Evolutionary conservation across 2,888 invertebrate genomes (phyloP), one percentile per base, ranked within the genome.

Genomic region (Prenolepis imparis): DNA sequence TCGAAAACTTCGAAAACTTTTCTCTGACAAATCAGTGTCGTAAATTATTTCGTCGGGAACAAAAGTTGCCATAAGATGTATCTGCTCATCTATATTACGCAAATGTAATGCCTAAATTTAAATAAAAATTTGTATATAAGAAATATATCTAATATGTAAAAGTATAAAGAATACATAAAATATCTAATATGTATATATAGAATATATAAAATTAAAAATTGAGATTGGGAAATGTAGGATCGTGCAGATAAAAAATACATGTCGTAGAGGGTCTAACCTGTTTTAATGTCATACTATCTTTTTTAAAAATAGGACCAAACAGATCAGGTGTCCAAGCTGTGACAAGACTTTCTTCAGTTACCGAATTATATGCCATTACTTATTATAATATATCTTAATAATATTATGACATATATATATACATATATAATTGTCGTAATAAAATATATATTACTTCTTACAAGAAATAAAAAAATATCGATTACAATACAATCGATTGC

Each of bases 21-120:
- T 95, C 91, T 90, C 95, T 94, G 91, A 95, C 93, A 95, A 95
- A 94, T 95, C 95, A 52, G 95, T 93, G 90, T 95, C 95, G 41
- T 95, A 94, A 63, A 96, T 92, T 74, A 96, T 93, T 93, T 96
- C 95, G 87, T 96, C 96, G 0, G 96, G 96, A 1, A 96, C 95
- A 82, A 96, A 95, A 0, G 96, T 96, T 0, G 96, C 95, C 61
- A 96, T 92, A 28, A 95, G 94, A 44, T 95, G 94, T 0, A 96
- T 95, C 89, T 95, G 96, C 87, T 95, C 95, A 77, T 94, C 95
- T 0, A 95, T 95, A 55, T 95, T 92, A 64, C 95, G 94, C 3
- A 95, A 93, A 91, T 96, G 95, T 44, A 96, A 90, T 81, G 95
- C 84, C 92, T 92, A 18, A 59, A 78, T 44, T 41, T 21, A 28